Percentiles rank a stretch among this genome's conserved stretches.
These are phyloP conservation scores for Meloidogyne floridensis DNA, from an alignment of 1,140 invertebrate genomes.

Conservation along the genomic window DNA sequence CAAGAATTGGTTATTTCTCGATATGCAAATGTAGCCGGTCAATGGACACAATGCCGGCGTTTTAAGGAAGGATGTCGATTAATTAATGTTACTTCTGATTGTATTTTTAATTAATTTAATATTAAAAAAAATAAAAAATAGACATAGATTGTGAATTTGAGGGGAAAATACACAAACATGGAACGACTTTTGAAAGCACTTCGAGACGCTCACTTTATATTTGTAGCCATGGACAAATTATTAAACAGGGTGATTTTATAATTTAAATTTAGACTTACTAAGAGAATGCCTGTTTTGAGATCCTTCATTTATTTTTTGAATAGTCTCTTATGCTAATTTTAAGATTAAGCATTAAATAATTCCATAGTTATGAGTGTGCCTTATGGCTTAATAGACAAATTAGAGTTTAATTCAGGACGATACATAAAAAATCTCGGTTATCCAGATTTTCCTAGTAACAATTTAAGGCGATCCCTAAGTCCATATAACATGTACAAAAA, in stretches of 20 bases:
- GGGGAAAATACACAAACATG: conserved; percentile 39
- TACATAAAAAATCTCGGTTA: no score
- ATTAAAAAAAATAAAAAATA: conserved; percentile 34
- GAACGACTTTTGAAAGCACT: conserved; percentile 38
- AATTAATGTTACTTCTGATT: conserved; percentile 50
- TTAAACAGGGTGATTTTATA: conserved; percentile 40
- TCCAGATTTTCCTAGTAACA: no score
- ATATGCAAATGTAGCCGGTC: conserved; percentile 46
- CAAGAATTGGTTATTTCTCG: conserved; percentile 38
- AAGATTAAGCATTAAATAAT: no score
- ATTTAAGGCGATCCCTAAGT: no score
- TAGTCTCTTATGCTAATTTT: no score
- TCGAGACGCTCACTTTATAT: conserved; percentile 33
- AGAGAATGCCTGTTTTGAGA: no score
- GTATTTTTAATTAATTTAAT: conserved; percentile 21
- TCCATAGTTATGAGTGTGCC: no score
- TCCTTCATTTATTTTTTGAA: no score
- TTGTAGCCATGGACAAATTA: conserved; percentile 49
- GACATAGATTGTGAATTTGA: conserved; percentile 49
- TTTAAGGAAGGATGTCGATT: conserved; percentile 48
- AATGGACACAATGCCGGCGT: conserved; percentile 52
- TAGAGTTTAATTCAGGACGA: no score
- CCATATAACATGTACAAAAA: no score
- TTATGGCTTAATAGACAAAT: no score
- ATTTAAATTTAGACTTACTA: no score